Evolutionary conservation across 1,140 invertebrate species (phyloP).

Genomic region (Oreohelix idahoensis): DNA sequence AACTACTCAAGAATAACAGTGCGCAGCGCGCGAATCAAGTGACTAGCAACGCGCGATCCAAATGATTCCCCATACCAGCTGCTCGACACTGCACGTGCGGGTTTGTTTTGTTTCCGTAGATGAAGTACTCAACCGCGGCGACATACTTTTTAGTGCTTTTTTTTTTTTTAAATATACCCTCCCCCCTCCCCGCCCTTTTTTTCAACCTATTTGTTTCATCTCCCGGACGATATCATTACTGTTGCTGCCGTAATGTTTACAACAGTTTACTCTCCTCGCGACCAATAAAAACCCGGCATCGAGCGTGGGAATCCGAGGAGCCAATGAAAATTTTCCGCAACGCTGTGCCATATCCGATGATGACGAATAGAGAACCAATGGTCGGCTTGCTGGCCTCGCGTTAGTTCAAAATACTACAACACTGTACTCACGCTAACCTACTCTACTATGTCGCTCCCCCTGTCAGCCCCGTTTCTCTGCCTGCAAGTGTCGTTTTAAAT

Average conservation of each 20-base stretch:
- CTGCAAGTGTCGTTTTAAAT: too few species aligned
- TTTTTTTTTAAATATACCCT: not conserved
- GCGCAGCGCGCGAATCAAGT: too few species aligned
- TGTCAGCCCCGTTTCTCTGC: not conserved
- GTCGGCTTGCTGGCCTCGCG: not conserved
- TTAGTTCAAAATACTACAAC: not conserved
- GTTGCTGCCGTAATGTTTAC: slow-evolving; percentile 19
- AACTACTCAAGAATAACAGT: too few species aligned
- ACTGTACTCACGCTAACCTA: not conserved
- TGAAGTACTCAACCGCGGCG: not conserved
- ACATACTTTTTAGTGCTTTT: not conserved
- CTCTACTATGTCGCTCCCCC: not conserved
- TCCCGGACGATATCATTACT: not conserved
- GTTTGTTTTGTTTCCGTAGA: not conserved
- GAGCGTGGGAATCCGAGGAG: not conserved
- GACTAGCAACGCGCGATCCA: not conserved
- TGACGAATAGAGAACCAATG: slow-evolving; percentile 6
- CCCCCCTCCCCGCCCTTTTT: not conserved
- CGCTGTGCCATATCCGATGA: not conserved
- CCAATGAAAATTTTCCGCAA: not conserved
- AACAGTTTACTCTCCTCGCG: not conserved
- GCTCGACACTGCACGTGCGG: not conserved
- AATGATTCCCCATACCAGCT: not conserved
- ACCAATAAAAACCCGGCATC: not conserved
- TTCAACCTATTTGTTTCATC: not conserved